These are phyloP conservation scores for Parazoanthus darwini DNA, from an alignment of 92 coral and sea anemone species.

Conservation along the genomic window DNA sequence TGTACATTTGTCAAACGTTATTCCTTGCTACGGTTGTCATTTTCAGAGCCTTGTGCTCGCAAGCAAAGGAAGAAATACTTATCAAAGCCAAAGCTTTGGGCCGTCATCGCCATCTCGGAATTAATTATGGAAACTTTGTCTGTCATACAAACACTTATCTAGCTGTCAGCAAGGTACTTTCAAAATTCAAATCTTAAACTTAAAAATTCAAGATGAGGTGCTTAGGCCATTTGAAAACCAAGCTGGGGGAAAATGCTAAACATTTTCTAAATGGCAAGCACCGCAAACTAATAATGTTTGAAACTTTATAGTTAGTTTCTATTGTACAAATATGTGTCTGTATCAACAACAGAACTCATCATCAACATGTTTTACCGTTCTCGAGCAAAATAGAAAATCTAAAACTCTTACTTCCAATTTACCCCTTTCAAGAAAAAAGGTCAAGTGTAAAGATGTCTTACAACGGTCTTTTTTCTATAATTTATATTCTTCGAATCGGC, in stretches of 20 bases:
- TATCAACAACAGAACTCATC: not conserved
- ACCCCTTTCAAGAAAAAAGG: too few species aligned
- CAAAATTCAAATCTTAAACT: too few species aligned
- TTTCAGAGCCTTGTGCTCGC: not conserved
- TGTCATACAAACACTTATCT: not conserved
- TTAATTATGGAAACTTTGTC: not conserved
- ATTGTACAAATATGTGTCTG: too few species aligned
- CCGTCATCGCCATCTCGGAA: not conserved
- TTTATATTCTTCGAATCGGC: not conserved
- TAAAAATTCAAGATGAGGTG: too few species aligned
- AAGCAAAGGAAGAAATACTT: not conserved
- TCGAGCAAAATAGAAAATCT: not conserved
- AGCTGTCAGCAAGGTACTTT: not conserved
- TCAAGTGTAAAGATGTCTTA: not conserved
- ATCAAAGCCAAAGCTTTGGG: not conserved
- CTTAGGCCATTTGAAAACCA: not conserved
- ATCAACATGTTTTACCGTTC: too few species aligned
- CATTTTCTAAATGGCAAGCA: too few species aligned
- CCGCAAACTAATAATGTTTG: too few species aligned
- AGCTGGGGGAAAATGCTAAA: too few species aligned
- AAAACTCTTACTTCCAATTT: too few species aligned
- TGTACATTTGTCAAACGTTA: not conserved
- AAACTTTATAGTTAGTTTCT: too few species aligned
- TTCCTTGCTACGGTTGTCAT: not conserved
- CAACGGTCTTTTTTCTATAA: not conserved